Conservation (phyloP, 2,113 vertebrate genomes). For the Embiotoca jacksoni region DNA sequence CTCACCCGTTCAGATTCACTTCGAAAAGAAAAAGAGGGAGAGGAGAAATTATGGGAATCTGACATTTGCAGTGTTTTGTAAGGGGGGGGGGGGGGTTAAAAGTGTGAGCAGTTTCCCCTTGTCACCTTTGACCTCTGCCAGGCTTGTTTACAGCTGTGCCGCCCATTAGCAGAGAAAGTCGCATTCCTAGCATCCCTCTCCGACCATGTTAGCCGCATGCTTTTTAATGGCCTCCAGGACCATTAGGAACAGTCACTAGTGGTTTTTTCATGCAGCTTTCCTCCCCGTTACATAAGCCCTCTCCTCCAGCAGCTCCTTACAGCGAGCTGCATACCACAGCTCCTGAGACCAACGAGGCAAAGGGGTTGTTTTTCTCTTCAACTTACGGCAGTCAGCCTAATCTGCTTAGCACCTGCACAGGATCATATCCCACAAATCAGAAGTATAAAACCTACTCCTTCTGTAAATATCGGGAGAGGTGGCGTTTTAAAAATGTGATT, state of each 20-base stretch:
- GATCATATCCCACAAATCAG: conserved; percentile 1
- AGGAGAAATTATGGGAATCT: conserved; percentile 54
- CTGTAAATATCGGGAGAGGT: conserved; percentile 4
- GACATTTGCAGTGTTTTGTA: conserved; percentile 58
- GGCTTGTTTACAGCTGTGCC: conserved; percentile 63
- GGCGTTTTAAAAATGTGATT: background rate
- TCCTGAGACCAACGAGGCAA: conserved; percentile 36
- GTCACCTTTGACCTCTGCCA: conserved; percentile 68
- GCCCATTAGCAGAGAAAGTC: conserved; percentile 64
- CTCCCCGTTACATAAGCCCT: conserved; percentile 65
- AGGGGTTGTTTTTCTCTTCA: conserved; percentile 58
- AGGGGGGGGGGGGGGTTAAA: conserved; percentile 24
- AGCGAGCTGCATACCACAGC: conserved; percentile 55
- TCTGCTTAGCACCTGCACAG: conserved; percentile 38
- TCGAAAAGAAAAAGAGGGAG: background rate
- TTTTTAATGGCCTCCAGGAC: conserved; percentile 58
- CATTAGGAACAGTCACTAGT: conserved; percentile 49
- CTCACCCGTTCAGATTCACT: background rate
- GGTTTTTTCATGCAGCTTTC: conserved; percentile 33
- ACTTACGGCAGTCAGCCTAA: conserved; percentile 30
- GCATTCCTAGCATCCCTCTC: conserved; percentile 71
- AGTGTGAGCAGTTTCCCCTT: conserved; percentile 57
- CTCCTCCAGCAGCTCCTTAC: conserved; percentile 43
- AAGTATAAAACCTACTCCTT: background rate
- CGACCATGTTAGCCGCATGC: conserved; percentile 50